Evolutionary conservation across 2,113 vertebrate species (phyloP).

Genomic region (Pipa parva): DNA sequence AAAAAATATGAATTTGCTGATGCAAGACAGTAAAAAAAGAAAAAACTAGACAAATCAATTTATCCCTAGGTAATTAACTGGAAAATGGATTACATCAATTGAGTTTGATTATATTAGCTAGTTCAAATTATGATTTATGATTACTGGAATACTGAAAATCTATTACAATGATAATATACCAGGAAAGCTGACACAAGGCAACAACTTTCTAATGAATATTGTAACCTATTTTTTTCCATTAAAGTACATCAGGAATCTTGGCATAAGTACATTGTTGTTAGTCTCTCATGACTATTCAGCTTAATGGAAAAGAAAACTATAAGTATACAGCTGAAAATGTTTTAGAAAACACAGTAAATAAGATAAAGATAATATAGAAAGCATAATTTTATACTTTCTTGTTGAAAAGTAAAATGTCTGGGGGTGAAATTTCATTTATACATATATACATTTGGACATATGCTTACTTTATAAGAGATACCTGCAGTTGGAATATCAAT

Average conservation of each 20-base stretch:
- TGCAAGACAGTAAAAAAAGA: slow-evolving; percentile 20
- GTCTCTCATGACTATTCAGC: not conserved
- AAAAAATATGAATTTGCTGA: slow-evolving; percentile 28
- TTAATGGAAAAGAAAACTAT: slow-evolving; percentile 13
- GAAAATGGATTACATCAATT: slow-evolving; percentile 33
- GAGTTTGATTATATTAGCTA: slow-evolving; percentile 35
- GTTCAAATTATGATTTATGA: slow-evolving; percentile 36
- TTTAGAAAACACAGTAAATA: too few species aligned
- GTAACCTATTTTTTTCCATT: slow-evolving; percentile 12
- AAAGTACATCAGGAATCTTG: slow-evolving; percentile 20
- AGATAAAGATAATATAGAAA: too few species aligned
- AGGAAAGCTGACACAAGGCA: slow-evolving; percentile 21
- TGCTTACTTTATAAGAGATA: too few species aligned
- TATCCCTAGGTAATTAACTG: slow-evolving; percentile 31
- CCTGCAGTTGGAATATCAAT: too few species aligned
- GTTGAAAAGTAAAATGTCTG: too few species aligned
- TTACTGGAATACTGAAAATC: slow-evolving; percentile 15
- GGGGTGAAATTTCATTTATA: too few species aligned
- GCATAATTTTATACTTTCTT: too few species aligned
- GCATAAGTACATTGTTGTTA: slow-evolving; percentile 14
- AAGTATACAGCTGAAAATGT: too few species aligned
- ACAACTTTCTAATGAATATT: slow-evolving; percentile 1
- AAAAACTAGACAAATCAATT: slow-evolving; percentile 27
- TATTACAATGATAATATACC: slow-evolving; percentile 28
- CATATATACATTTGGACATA: too few species aligned